A percentile compares a stretch with the other conserved stretches of the same genome.
These are phyloP conservation scores for Petrophora chlorosata DNA, from an alignment of 2,888 invertebrate genomes.

Conservation along the genomic window DNA sequence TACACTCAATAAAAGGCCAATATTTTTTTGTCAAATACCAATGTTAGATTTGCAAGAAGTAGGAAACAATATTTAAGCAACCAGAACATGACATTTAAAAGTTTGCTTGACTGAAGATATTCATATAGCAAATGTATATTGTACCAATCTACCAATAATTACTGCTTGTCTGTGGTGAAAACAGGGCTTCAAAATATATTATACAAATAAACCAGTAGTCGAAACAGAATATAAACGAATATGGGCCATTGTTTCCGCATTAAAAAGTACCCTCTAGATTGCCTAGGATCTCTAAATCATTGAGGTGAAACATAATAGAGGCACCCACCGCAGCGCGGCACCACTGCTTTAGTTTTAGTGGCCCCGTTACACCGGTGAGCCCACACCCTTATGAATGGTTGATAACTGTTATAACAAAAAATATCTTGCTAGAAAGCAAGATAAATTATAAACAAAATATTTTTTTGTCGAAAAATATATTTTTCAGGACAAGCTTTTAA, in stretches of 20 bases:
- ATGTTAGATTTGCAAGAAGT: too few relatives aligned
- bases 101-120: too few relatives aligned
- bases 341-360: slow-evolving; percentile 45
- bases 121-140: too few relatives aligned
- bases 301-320: slow-evolving; percentile 1
- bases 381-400: slow-evolving; percentile 31
- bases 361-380: slow-evolving; percentile 44
- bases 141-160: too few relatives aligned
- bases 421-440: too few relatives aligned
- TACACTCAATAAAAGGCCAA: not conserved
- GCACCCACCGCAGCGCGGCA: slow-evolving; percentile 22
- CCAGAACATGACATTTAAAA: too few relatives aligned
- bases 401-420: not conserved
- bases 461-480: too few relatives aligned
- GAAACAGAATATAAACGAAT: not conserved
- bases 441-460: not conserved
- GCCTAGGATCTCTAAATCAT: slow-evolving; percentile 5
- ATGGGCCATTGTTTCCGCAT: not conserved
- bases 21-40: not conserved
- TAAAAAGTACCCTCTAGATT: not conserved
- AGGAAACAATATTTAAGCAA: too few relatives aligned
- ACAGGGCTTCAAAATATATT: too few relatives aligned
- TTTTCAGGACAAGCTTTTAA: too few relatives aligned
- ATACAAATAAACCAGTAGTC: not conserved
- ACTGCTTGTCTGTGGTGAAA: too few relatives aligned